Evolutionary conservation across 2,888 invertebrate genomes (phyloP).

Genomic region (Yponomeuta plumbellus): DNA sequence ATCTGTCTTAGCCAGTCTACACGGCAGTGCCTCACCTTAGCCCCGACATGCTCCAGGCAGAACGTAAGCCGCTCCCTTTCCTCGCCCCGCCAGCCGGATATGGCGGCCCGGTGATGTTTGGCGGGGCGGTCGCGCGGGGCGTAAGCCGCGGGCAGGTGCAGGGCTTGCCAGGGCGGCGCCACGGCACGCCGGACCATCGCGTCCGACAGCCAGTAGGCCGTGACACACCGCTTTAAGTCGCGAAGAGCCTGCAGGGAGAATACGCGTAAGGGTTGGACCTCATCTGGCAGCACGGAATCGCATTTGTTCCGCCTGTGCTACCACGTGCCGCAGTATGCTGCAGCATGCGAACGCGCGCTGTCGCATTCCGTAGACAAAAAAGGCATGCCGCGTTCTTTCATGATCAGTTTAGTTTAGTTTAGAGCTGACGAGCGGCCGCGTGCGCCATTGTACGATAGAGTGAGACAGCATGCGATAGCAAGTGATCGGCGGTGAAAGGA

Average conservation of each 20-base stretch:
- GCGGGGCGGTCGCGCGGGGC: constrained; percentile 83
- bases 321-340: too few relatives aligned
- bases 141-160: constrained; percentile 90
- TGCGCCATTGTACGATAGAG: too few relatives aligned
- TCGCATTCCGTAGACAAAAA: too few relatives aligned
- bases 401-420: too few relatives aligned
- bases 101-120: constrained; percentile 85
- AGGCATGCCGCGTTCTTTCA: too few relatives aligned
- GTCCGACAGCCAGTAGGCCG: constrained; percentile 95
- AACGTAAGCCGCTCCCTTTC: constrained; percentile 85
- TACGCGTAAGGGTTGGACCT: background rate
- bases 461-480: too few relatives aligned
- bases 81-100: constrained; percentile 82
- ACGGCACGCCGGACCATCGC: constrained; percentile 90
- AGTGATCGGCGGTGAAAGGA: too few relatives aligned
- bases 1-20: too few relatives aligned
- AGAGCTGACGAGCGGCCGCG: too few relatives aligned
- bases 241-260: constrained; percentile 68
- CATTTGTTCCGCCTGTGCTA: too few relatives aligned
- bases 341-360: too few relatives aligned
- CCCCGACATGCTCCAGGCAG: constrained; percentile 88
- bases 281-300: too few relatives aligned
- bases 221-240: constrained; percentile 84
- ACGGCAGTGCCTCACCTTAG: constrained; percentile 71
- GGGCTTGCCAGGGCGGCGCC: constrained; percentile 93